Evolutionary conservation across 2,888 invertebrate genomes (phyloP).

Genomic region (Macrosoma leucophasiata): DNA sequence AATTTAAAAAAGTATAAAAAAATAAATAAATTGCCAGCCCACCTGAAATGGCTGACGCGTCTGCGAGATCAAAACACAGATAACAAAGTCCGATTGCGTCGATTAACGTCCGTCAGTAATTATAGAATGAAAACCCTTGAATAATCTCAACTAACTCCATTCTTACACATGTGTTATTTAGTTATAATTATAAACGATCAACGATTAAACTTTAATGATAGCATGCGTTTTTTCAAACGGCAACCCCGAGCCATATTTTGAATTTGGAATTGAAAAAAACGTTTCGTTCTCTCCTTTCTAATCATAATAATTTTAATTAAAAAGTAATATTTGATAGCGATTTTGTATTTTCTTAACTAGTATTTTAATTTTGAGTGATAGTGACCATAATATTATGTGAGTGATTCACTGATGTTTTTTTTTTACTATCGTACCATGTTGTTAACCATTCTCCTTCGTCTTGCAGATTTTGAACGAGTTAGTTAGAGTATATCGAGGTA

Average conservation of each 20-base stretch:
- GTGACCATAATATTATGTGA: too few species aligned
- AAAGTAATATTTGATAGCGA: too few species aligned
- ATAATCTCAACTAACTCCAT: conserved; percentile 33
- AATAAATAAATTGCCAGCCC: too few species aligned
- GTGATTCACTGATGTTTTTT: too few species aligned
- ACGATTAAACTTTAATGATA: conserved; percentile 50
- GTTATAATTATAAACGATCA: conserved; percentile 45
- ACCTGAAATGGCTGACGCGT: too few species aligned
- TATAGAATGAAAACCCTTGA: conserved; percentile 31
- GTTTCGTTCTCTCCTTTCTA: not conserved
- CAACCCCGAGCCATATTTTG: conserved; percentile 28
- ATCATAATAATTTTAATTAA: not conserved
- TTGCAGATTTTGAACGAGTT: too few species aligned
- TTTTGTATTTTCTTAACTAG: too few species aligned
- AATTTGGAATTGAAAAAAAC: conserved; percentile 14
- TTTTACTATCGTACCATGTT: too few species aligned
- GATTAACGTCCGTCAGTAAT: conserved; percentile 36
- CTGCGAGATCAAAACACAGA: conserved; percentile 25
- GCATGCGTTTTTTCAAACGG: conserved; percentile 52
- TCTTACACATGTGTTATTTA: conserved; percentile 34
- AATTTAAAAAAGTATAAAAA: too few species aligned
- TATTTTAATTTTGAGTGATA: too few species aligned
- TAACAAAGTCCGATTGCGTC: conserved; percentile 30
- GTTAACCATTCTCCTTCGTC: too few species aligned
- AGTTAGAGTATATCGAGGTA: too few species aligned